phyloP scores from a whole-genome alignment of 1,140 invertebrate species.

The Rhagoletis zephyria region DNA sequence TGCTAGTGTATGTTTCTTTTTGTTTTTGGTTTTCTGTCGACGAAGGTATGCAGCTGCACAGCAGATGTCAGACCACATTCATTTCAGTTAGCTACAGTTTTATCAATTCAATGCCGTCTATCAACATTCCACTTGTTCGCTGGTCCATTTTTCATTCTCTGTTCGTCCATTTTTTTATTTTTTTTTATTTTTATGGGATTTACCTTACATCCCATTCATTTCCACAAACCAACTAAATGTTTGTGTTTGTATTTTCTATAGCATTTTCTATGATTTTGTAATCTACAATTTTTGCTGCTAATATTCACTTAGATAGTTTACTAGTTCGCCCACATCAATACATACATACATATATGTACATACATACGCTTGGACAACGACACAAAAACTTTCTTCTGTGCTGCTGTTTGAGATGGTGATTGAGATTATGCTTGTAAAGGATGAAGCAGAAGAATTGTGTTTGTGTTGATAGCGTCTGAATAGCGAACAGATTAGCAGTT shows the following conservation, averaged over 20 bases:
- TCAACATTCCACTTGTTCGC: neutral
- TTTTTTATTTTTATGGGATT: neutral
- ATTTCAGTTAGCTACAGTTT: slow-evolving; percentile 35
- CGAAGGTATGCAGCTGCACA: neutral
- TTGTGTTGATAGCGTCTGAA: neutral
- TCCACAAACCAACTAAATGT: neutral
- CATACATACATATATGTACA: neutral
- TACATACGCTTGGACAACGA: neutral
- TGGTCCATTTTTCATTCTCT: neutral
- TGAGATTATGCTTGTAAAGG: neutral
- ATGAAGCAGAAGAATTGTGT: neutral
- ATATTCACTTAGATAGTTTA: slow-evolving; percentile 43
- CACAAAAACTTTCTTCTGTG: neutral
- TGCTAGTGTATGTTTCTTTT: neutral
- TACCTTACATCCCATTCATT: neutral
- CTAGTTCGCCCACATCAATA: neutral
- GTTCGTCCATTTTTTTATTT: neutral
- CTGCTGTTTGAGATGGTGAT: neutral
- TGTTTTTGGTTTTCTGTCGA: neutral
- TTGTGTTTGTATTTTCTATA: slow-evolving; percentile 7
- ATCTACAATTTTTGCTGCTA: slow-evolving; percentile 37
- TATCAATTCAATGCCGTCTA: slow-evolving; percentile 18
- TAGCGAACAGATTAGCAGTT: slow-evolving; percentile 21
- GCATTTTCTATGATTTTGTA: neutral
- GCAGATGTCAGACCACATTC: slow-evolving; percentile 29